Evolutionary conservation across 2,113 vertebrate genomes (phyloP).

Genomic region (Setophaga coronata): DNA sequence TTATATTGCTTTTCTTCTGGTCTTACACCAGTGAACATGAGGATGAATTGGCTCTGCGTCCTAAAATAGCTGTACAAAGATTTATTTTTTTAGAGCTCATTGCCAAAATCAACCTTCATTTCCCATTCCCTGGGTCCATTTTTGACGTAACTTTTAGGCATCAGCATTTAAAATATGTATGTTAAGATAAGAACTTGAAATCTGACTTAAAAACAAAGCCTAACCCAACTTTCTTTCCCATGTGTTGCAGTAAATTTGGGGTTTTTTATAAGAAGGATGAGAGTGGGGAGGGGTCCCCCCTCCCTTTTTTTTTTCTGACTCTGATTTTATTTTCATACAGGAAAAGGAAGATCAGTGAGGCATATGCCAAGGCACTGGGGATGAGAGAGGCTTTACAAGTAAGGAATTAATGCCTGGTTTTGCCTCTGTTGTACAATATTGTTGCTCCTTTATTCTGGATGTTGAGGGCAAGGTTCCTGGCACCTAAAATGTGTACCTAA

Average conservation of each 20-base stretch:
- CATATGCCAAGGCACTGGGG: conserved; percentile 87
- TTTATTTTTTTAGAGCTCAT: neutral
- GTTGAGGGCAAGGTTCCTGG: neutral
- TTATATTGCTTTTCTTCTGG: conserved; percentile 1
- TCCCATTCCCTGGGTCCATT: neutral
- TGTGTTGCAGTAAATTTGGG: neutral
- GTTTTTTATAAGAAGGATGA: neutral
- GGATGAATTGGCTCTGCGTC: conserved; percentile 6
- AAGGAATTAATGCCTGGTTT: conserved; percentile 61
- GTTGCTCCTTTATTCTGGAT: neutral
- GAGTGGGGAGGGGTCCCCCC: neutral
- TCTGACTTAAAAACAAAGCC: neutral
- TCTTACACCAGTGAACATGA: conserved; percentile 5
- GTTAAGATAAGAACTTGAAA: neutral
- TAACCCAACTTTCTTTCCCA: neutral
- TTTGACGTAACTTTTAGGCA: neutral
- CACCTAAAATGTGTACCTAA: neutral
- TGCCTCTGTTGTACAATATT: neutral
- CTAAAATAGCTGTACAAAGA: conserved; percentile 7
- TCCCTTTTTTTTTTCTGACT: neutral
- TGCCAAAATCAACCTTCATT: conserved; percentile 30
- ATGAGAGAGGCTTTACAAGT: conserved; percentile 90
- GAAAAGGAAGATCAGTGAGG: conserved; percentile 89
- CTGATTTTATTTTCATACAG: conserved; percentile 67
- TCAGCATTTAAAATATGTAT: neutral